Evolutionary conservation across 2,888 invertebrate species (phyloP), one percentile per base, ranked within the genome.

Genomic region (Drosophila subsilvestris): DNA sequence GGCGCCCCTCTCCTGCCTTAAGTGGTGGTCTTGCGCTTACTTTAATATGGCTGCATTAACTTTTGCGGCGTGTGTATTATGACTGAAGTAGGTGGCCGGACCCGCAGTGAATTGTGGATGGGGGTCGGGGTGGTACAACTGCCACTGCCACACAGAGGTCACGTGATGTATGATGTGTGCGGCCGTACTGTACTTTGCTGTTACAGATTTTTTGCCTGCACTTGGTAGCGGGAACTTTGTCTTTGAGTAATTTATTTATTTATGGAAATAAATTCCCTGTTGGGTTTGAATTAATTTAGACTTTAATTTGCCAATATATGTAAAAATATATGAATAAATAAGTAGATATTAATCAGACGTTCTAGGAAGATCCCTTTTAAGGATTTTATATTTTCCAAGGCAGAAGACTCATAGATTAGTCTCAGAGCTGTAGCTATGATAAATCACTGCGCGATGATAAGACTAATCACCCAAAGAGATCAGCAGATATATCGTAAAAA

Each of bases 41-140:
- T 87, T 82, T 88, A 82, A 87, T 82, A 83, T 75, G 83, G 80
- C 67, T 86, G 81, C 86, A 87, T 87, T 87, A 87, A 74, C 76
- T 76, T 55, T 57, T 53, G 79, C 77, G 67, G 83, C 88, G 75
- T 88, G 88, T 80, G 75, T 82, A 56, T 82, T 85, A 75, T 80
- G 88, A 86, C 83, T 88, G 88, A 83, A 88, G 88, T 87, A 82
- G 82, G 82, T 82, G 81, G 83, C 88, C 80, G 65, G 86, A 62
- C 74, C 76, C 65, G 43, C 51, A 29, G 55, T 58, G 66, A 43
- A 25, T 17, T 6, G 1, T 12, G 12, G 32, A 32, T 27, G 18
- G 25, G 17, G 32, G 37, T 44, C 54, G n/a, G 37, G n/a, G 20
- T 25, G 17, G 45, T 9, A 27, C 20, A 14, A 27, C 27, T 27